Percentiles rank a stretch among this genome's conserved stretches.
Conservation (phyloP, 1,140 invertebrate species). For the Dysdera silvatica region DNA sequence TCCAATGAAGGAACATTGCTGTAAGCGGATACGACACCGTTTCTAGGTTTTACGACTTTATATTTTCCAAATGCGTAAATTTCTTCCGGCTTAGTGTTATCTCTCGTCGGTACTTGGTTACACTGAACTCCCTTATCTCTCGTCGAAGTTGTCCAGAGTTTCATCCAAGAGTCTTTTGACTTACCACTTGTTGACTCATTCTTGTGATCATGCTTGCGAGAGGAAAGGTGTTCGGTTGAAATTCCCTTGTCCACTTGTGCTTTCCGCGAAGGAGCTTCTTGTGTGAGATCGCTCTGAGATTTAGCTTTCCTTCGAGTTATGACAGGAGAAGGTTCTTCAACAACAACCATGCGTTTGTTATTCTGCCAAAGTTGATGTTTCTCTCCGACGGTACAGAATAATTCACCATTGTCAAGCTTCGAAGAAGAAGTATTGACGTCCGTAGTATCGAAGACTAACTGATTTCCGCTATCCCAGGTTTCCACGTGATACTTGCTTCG, state of each 20-base stretch:
- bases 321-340: constrained; percentile 17
- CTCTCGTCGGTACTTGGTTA: constrained; percentile 9
- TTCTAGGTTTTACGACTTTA: constrained; percentile 22
- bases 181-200: constrained; percentile 16
- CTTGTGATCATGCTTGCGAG: constrained; percentile 8
- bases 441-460: constrained; percentile 13
- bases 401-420: constrained; percentile 18
- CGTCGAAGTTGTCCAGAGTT: constrained; percentile 15
- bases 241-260: constrained; percentile 18
- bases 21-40: constrained; percentile 24
- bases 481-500: constrained; percentile 23
- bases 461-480: constrained; percentile 23
- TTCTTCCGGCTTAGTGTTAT: constrained; percentile 24
- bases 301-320: constrained; percentile 23
- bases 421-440: constrained; percentile 14
- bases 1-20: constrained; percentile 26
- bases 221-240: constrained; percentile 19
- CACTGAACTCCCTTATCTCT: constrained; percentile 30
- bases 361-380: constrained; percentile 23
- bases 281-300: constrained; percentile 23
- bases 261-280: not conserved
- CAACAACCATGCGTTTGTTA: constrained; percentile 20
- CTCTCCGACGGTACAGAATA: constrained; percentile 21
- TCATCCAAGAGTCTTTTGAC: constrained; percentile 16
- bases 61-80: constrained; percentile 16